A percentile compares a stretch with the other conserved stretches of the same genome.
These are phyloP conservation scores for Natator depressus DNA, from an alignment of 2,113 vertebrate species.

Conservation along the genomic window DNA sequence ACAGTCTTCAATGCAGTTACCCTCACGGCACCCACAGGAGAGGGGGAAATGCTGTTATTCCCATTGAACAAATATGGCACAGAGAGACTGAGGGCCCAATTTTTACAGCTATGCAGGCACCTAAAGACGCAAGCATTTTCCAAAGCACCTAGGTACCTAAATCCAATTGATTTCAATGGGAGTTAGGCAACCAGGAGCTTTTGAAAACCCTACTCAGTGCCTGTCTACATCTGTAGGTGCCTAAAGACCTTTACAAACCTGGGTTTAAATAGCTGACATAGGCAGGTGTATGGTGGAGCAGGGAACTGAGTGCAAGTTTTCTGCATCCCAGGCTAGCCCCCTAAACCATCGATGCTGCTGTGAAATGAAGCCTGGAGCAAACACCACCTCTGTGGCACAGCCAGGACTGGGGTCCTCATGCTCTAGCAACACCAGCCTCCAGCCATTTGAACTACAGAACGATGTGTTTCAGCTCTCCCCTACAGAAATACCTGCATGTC, in stretches of 20 bases:
- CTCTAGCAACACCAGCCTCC: too few species aligned
- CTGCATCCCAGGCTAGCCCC: background rate
- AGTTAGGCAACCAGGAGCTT: background rate
- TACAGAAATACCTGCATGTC: background rate
- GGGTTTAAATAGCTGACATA: background rate
- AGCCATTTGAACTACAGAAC: background rate
- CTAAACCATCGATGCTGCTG: background rate
- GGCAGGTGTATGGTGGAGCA: background rate
- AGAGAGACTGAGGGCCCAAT: background rate
- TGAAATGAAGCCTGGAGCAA: background rate
- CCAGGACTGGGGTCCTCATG: background rate
- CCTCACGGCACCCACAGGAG: background rate
- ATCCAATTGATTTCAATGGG: background rate
- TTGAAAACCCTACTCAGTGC: background rate
- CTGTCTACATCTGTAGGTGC: background rate
- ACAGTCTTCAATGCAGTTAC: background rate
- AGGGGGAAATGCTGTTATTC: background rate
- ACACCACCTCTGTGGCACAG: background rate
- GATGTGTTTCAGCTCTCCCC: background rate
- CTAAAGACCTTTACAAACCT: background rate
- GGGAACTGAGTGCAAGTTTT: background rate
- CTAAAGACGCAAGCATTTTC: background rate
- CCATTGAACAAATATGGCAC: background rate
- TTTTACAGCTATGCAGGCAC: background rate
- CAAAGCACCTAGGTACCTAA: background rate